These are phyloP conservation scores for Formica aserva DNA, from an alignment of 2,888 invertebrate genomes.

Conservation along the genomic window DNA sequence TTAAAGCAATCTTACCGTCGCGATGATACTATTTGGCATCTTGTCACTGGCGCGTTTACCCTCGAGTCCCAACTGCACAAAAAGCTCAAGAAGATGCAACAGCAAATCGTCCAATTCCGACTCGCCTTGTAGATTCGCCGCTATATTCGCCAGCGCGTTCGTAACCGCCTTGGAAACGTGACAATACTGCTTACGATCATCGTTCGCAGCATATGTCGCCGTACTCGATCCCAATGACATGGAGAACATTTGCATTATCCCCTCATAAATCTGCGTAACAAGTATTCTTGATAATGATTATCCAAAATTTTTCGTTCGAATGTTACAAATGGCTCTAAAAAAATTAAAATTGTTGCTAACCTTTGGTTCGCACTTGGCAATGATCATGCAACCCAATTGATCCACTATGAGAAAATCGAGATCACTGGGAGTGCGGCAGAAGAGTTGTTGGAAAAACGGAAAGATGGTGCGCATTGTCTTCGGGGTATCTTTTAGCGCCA, in stretches of 20 bases:
- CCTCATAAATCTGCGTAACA: slow-evolving; percentile 90
- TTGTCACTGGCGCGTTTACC: slow-evolving; percentile 98
- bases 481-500: slow-evolving; percentile 96
- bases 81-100: slow-evolving; percentile 96
- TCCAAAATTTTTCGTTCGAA: not conserved
- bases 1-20: slow-evolving; percentile 85
- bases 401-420: slow-evolving; percentile 98
- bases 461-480: slow-evolving; percentile 98
- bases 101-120: slow-evolving; percentile 94
- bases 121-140: slow-evolving; percentile 96
- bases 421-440: slow-evolving; percentile 96
- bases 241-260: slow-evolving; percentile 99
- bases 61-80: slow-evolving; percentile 98
- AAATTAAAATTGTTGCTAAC: slow-evolving; percentile 81
- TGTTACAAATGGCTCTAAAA: not conserved
- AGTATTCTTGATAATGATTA: not conserved
- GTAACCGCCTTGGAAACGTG: slow-evolving; percentile 98
- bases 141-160: slow-evolving; percentile 98
- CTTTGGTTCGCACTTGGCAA: slow-evolving; percentile 94
- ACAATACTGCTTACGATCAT: slow-evolving; percentile 86
- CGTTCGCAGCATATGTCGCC: slow-evolving; percentile 89
- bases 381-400: slow-evolving; percentile 99
- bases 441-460: slow-evolving; percentile 98
- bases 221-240: slow-evolving; percentile 97
- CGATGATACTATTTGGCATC: slow-evolving; percentile 89